Percentiles rank a stretch among this genome's conserved stretches.
These are phyloP conservation scores for Chrysina gloriosa DNA, from an alignment of 2,888 invertebrate genomes.

Conservation along the genomic window DNA sequence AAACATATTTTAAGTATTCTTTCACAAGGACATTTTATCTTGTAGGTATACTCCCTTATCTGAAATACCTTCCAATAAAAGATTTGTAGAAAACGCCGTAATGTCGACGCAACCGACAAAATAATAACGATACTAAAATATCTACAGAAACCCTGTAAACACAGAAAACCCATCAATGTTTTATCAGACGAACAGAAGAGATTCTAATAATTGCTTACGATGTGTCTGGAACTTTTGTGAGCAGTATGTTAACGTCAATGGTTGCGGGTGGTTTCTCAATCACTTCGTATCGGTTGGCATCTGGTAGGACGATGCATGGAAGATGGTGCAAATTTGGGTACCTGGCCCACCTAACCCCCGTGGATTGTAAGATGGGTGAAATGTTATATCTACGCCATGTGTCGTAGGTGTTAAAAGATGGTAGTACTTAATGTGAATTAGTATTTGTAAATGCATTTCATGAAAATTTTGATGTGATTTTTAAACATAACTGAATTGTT, in stretches of 20 bases:
- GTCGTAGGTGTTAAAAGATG: constrained; percentile 24
- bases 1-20: too few relatives aligned
- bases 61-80: neutral
- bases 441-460: neutral
- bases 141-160: constrained; percentile 19
- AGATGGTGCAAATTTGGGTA: constrained; percentile 54
- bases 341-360: constrained; percentile 48
- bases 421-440: neutral
- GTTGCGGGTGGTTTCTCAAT: constrained; percentile 39
- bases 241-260: constrained; percentile 26
- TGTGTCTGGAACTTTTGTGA: constrained; percentile 12
- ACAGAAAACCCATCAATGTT: constrained; percentile 24
- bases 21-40: neutral
- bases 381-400: neutral
- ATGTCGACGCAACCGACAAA: constrained; percentile 9
- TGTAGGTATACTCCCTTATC: neutral
- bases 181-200: constrained; percentile 25
- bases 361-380: constrained; percentile 37
- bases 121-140: constrained; percentile 23
- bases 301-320: constrained; percentile 46
- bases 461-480: too few relatives aligned
- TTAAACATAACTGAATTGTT: too few relatives aligned
- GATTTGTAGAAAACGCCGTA: constrained; percentile 6
- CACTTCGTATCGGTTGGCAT: constrained; percentile 36
- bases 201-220: constrained; percentile 33